Conservation (phyloP, 2,888 invertebrate species). For the Corythucha ciliata region DNA sequence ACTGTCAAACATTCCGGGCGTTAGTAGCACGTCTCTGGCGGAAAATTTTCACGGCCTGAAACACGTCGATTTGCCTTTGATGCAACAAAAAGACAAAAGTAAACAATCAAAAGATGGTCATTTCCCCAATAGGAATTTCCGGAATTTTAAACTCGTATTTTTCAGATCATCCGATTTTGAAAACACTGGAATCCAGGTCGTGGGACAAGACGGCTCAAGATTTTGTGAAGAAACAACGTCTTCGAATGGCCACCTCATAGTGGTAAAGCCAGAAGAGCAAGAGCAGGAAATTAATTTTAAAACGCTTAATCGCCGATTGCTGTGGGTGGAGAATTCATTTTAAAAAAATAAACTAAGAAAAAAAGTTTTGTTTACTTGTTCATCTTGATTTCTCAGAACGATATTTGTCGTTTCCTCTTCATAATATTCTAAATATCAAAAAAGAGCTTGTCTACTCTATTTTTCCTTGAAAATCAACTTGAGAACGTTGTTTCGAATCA, state of each 20-base stretch:
- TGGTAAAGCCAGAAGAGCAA: conserved; percentile 23
- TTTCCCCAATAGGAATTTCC: too few species aligned
- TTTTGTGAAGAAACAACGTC: conserved; percentile 78
- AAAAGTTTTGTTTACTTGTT: too few species aligned
- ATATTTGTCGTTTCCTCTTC: too few species aligned
- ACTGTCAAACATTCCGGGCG: conserved; percentile 69
- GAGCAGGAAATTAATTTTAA: conserved; percentile 3
- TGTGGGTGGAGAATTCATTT: too few species aligned
- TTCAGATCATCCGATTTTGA: conserved; percentile 77
- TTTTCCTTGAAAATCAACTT: too few species aligned
- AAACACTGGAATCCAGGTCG: conserved; percentile 70
- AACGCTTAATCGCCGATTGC: not conserved
- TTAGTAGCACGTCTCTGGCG: conserved; percentile 57
- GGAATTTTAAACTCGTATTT: conserved; percentile 33
- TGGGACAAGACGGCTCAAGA: conserved; percentile 77
- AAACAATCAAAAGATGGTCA: conserved; percentile 42
- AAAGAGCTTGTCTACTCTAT: too few species aligned
- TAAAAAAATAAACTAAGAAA: too few species aligned
- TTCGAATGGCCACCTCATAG: conserved; percentile 51
- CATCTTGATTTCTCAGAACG: too few species aligned
- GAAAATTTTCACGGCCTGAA: conserved; percentile 80
- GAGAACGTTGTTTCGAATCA: too few species aligned
- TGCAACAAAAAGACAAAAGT: conserved; percentile 84
- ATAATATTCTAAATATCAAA: too few species aligned
- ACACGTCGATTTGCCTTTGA: conserved; percentile 71